Evolutionary conservation across 2,797 vertebrate genomes (phyloP), one percentile per base, ranked within the genome.

Genomic region (Enteromius mattozi): DNA sequence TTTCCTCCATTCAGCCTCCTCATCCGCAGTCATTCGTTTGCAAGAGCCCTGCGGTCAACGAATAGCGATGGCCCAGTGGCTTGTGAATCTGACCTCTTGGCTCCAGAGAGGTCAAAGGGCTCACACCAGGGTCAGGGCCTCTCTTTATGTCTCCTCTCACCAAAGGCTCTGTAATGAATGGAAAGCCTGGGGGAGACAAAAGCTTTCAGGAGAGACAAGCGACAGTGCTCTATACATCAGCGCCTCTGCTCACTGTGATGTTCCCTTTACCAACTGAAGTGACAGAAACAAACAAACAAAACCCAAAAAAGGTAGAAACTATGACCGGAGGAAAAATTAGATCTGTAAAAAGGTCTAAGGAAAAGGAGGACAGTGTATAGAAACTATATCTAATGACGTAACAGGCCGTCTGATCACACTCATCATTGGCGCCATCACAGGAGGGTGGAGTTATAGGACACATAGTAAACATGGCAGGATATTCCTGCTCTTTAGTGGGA

Each of bases 81-180:
- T 84, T 95, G 93, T 76, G 89, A 85, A 94, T 93, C 93, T 97
- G 97, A 98, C 97, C 97, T 94, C 92, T 97, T 91, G 95, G 96
- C 96, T 96, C 97, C 95, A 95, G 83, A 80, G 91, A 51, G 97
- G 98, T 98, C 97, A 99, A 97, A 99, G 98, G 97, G 93, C 97
- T 78, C 90, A 93, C 96, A 96, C 96, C 93, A 91, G 94, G 95
- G 97, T 97, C 97, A 95, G 84, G 88, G 92, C 94, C 96, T 94
- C 95, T 97, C 94, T 95, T 95, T 94, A 93, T 95, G 93, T 93
- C 93, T 94, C 96, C 96, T 96, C 96, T 94, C 95, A 97, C 95
- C 96, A 97, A 98, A 97, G 97, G 96, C 96, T 95, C 96, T 95
- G 96, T 98, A 97, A 97, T 98, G 97, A 98, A 97, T 98, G 96